phyloP scores from a whole-genome alignment of 2,888 invertebrate genomes.

The Galerucella pusilla region DNA sequence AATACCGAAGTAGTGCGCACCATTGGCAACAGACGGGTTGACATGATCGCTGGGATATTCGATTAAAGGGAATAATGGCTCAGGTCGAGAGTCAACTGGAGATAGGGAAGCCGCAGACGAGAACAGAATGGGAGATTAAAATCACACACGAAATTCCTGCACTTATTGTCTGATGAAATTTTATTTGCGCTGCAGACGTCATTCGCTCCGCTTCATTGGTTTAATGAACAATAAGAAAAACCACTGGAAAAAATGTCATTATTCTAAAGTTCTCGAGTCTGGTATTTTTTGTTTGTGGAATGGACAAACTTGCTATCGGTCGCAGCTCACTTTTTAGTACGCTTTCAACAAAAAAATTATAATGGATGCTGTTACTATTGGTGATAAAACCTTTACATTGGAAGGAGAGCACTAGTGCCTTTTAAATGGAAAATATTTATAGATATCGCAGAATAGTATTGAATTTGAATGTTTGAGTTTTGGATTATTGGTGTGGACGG shows the following conservation, averaged over 20 bases:
- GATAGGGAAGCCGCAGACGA: slow-evolving; percentile 45
- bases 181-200: slow-evolving; percentile 35
- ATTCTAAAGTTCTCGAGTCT: too few species aligned
- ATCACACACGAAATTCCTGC: slow-evolving; percentile 42
- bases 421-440: too few species aligned
- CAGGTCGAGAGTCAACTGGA: slow-evolving; percentile 48
- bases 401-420: too few species aligned
- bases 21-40: slow-evolving; percentile 12
- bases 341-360: too few species aligned
- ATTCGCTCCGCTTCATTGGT: background rate
- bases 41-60: slow-evolving; percentile 42
- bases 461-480: too few species aligned
- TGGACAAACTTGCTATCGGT: too few species aligned
- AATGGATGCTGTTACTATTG: too few species aligned
- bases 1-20: background rate
- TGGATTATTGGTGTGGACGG: too few species aligned
- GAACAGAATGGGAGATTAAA: slow-evolving; percentile 46
- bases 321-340: too few species aligned
- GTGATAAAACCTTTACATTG: too few species aligned
- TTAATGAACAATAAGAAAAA: background rate
- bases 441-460: too few species aligned
- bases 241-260: background rate
- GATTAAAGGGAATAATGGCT: slow-evolving; percentile 51
- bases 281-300: too few species aligned
- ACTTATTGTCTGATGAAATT: slow-evolving; percentile 47